Conservation (phyloP, 1,140 invertebrate species). For the Heliothis subflexa region DNA sequence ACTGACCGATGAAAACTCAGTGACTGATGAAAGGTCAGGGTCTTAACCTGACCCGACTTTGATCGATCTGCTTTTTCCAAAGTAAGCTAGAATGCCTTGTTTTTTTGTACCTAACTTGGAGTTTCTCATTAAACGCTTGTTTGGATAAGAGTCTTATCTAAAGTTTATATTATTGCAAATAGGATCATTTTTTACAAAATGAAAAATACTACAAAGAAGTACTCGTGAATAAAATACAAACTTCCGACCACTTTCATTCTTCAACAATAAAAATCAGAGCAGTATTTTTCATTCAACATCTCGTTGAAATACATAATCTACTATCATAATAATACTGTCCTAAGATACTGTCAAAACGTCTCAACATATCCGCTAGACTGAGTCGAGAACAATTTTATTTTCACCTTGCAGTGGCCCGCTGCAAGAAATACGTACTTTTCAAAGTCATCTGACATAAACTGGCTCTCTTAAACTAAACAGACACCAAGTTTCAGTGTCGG, state of each 20-base stretch:
- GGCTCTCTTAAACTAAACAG: constrained; percentile 73
- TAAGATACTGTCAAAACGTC: constrained; percentile 30
- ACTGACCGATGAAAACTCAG: constrained; percentile 6
- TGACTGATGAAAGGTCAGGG: neutral
- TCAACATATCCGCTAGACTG: constrained; percentile 1
- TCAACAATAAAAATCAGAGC: no score
- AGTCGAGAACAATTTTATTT: constrained; percentile 57
- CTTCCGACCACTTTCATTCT: no score
- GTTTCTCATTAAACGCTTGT: neutral
- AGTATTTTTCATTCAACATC: no score
- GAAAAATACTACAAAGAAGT: no score
- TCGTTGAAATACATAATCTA: neutral
- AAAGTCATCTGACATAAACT: constrained; percentile 72
- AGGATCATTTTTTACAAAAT: no score
- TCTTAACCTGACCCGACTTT: neutral
- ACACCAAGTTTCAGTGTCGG: constrained; percentile 68
- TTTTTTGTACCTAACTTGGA: neutral
- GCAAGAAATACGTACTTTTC: constrained; percentile 69
- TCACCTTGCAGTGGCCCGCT: constrained; percentile 53
- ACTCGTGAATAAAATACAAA: no score
- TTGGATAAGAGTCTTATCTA: no score
- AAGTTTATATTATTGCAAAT: no score
- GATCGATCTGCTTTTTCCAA: constrained; percentile 4
- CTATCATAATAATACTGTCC: neutral
- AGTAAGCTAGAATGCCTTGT: neutral